Percentiles rank a stretch among this genome's conserved stretches.
phyloP scores from a whole-genome alignment of 2,888 invertebrate species.

The Nephrotoma flavescens region DNA sequence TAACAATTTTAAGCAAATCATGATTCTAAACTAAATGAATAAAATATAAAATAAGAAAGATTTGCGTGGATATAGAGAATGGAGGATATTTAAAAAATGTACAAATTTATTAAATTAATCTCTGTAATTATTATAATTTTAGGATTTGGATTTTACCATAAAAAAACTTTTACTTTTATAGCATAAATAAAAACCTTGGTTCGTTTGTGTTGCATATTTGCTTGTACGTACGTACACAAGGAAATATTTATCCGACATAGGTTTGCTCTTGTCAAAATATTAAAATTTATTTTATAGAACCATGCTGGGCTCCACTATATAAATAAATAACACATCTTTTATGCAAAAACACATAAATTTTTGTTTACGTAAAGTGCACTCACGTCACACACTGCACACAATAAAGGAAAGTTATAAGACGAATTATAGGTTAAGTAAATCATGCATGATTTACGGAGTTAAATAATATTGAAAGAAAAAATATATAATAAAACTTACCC shows the following conservation, averaged over 20 bases:
- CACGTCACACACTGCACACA: too few species aligned
- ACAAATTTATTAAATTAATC: not conserved
- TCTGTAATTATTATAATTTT: not conserved
- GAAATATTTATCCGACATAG: not conserved
- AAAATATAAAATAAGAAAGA: not conserved
- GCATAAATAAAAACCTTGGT: not conserved
- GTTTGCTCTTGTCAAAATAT: not conserved
- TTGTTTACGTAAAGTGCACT: not conserved
- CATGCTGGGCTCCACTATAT: not conserved
- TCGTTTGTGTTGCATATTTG: not conserved
- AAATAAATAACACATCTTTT: not conserved
- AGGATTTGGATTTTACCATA: not conserved
- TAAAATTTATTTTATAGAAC: not conserved
- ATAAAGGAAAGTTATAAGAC: not conserved
- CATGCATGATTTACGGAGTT: not conserved
- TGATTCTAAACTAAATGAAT: not conserved
- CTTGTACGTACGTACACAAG: not conserved
- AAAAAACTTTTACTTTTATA: not conserved
- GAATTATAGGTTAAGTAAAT: not conserved
- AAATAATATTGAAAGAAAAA: too few species aligned
- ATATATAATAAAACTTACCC: conserved; percentile 46
- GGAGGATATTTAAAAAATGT: not conserved
- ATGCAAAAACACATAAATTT: not conserved
- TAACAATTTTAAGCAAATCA: not conserved
- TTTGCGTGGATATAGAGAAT: not conserved